Evolutionary conservation across 2,113 vertebrate species (phyloP), one percentile per base, ranked within the genome.

Genomic region (Thamnophis sirtalis): DNA sequence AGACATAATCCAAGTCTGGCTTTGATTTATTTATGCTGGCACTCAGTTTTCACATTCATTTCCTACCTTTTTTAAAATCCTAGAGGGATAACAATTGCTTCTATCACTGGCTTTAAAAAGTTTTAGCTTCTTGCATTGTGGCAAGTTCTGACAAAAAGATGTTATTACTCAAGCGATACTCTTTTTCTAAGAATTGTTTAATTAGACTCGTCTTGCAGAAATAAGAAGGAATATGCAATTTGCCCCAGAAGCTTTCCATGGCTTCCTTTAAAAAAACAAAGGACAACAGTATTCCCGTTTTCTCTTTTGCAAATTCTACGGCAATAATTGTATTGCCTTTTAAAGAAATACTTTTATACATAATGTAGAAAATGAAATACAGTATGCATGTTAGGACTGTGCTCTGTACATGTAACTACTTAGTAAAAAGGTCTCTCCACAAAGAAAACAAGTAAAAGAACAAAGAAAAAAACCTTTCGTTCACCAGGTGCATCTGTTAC

Each of bases 401-500:
- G 6, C 43, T 50, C 60, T 90, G 56, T 86, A 33, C 24, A 43
- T 13, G 2, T 24, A 84, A 84, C 55, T 5, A 13, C 8, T 84
- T 92, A 88, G 48, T 91, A 90, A 90, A 87, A 68, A 93, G 43
- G 15, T 84, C 43, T 91, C 94, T 88, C 89, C 84, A 68, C 13
- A 68, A 84, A 38, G 54, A 33, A 53, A 84, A 89, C 43, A 60
- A 53, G 87, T 84, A 87, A 80, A 49, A 48, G 86, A 86, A 84
- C 9, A 48, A 87, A 97, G 91, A 86, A 97, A 92, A 56, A 84
- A 92, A 94, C 49, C 93, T 92, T 73, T 94, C 93, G 33, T 94
- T 87, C 17, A 87, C 17, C 0, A 91, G 88, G 95, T 94, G 95
- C 96, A 97, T 96, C 96, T 98, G 96, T 94, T 96, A 88, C 92